Conservation (phyloP, 1,140 invertebrate genomes). For the Agrypnia vestita region DNA sequence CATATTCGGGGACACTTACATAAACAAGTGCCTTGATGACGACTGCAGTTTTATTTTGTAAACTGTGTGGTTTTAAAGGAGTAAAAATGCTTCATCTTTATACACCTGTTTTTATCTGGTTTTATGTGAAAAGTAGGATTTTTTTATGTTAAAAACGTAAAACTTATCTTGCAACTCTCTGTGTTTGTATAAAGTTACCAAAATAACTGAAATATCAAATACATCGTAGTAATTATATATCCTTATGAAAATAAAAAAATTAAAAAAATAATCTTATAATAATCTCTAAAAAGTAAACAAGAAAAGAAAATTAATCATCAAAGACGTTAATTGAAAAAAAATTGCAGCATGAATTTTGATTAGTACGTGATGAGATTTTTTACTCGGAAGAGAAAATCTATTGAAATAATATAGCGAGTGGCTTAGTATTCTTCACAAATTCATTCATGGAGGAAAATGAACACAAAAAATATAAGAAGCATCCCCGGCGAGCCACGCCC, state of each 20-base stretch:
- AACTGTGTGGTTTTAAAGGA: conserved; percentile 28
- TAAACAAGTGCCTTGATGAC: conserved; percentile 28
- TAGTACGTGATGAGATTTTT: conserved; percentile 47
- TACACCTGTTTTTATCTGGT: not conserved
- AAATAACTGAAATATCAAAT: no score
- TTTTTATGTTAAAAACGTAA: no score
- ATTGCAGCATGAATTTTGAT: conserved; percentile 55
- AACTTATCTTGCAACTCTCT: no score
- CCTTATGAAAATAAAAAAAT: no score
- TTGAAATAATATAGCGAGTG: conserved; percentile 49
- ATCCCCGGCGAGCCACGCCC: conserved; percentile 39
- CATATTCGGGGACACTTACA: conserved; percentile 16
- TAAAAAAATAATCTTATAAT: no score
- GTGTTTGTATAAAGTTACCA: no score
- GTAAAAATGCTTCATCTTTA: not conserved
- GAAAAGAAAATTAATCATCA: not conserved
- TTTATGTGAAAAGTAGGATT: not conserved
- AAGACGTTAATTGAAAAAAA: not conserved
- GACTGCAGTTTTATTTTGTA: conserved; percentile 21
- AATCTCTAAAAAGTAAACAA: not conserved
- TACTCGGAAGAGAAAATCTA: conserved; percentile 33
- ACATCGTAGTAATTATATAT: no score
- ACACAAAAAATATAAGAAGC: conserved; percentile 38
- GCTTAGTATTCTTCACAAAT: conserved; percentile 29
- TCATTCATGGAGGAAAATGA: conserved; percentile 5